Evolutionary conservation across 2,797 vertebrate genomes (phyloP), one percentile per base, ranked within the genome.

Genomic region (Girardinus metallicus): DNA sequence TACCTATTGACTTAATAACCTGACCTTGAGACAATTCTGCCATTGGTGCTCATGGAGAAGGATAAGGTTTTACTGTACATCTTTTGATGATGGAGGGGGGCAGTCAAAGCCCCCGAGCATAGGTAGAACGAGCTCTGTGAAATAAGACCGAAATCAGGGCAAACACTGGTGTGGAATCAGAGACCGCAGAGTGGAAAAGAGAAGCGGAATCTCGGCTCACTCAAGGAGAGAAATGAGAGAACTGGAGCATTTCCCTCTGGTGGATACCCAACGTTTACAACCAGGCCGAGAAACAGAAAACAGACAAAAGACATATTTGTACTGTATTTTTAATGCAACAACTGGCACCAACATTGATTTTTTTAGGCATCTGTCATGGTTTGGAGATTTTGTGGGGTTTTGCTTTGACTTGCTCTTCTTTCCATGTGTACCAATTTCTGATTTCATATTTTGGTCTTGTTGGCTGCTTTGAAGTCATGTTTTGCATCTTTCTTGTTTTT

Each of bases 201-300:
- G 74, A 49, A 43, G 83, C 82, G 74, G 76, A 77, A 89, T 87
- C 70, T 86, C 78, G 85, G 81, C 78, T 87, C 80, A 72, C 57
- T 92, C 83, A 87, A 87, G 90, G 85, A 89, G 81, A 93, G 85
- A 92, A 92, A 94, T 89, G 75, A 73, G 82, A 88, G 89, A 91
- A 93, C 73, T 89, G 87, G 91, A 92, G 91, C 91, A 84, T 89
- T 89, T 87, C 70, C 83, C 83, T 91, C 91, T 87, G 0, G 82
- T 91, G 88, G 91, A 92, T 89, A 83, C 89, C 89, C 41, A 80
- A 79, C 84, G 77, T 86, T 88, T 89, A 87, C 79, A 83, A 86
- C 80, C 82, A 81, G 78, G 74, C 68, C 31, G 75, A 80, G 68
- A 79, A 68, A 82, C 2, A 26, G 44, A 46, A 43, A 31, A 47